A percentile compares a stretch with the other conserved stretches of the same genome.
Conservation (phyloP, 2,113 vertebrate species). For the Gavialis gangeticus region DNA sequence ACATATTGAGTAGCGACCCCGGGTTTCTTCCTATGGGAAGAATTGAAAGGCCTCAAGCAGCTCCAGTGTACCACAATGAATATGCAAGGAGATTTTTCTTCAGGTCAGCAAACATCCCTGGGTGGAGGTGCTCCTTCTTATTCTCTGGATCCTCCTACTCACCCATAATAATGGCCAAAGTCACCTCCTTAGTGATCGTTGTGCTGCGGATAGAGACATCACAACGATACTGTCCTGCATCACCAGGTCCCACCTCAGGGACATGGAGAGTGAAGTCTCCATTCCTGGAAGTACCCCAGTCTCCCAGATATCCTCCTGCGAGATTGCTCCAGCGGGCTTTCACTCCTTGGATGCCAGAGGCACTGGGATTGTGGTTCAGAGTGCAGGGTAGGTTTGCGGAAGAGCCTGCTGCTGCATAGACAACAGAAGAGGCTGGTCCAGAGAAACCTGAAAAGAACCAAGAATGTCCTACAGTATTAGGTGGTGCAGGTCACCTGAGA, state of each 20-base stretch:
- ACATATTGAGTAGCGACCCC: background rate
- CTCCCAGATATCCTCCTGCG: conserved; percentile 32
- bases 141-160: conserved; percentile 11
- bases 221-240: conserved; percentile 77
- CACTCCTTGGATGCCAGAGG: background rate
- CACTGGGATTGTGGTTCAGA: conserved; percentile 40
- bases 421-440: conserved; percentile 41
- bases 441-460: conserved; percentile 70
- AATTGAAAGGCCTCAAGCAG: background rate
- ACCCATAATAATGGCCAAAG: conserved; percentile 79
- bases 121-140: background rate
- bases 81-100: background rate
- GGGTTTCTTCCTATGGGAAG: fast-evolving
- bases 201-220: conserved; percentile 42
- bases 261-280: conserved; percentile 70
- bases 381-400: conserved; percentile 65
- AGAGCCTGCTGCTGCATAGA: conserved; percentile 77
- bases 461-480: background rate
- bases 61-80: background rate
- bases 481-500: background rate
- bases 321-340: conserved; percentile 65
- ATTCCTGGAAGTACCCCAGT: background rate
- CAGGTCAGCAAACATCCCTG: background rate
- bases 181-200: conserved; percentile 58
- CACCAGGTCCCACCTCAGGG: conserved; percentile 44